phyloP scores from a whole-genome alignment of 2,113 vertebrate species.

The Prunella fulvescens region DNA sequence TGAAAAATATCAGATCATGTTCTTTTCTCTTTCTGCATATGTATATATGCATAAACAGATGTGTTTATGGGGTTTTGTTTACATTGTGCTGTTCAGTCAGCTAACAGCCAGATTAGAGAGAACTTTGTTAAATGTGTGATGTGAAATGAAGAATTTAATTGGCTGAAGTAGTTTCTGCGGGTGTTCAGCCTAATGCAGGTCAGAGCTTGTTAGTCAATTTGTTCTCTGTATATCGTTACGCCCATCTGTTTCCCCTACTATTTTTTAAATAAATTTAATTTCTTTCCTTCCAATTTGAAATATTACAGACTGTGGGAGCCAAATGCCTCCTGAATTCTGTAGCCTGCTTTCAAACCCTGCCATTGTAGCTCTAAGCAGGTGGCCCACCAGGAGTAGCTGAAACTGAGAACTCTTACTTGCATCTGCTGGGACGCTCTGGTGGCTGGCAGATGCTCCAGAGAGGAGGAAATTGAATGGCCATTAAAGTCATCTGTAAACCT shows the following conservation, averaged over 20 bases:
- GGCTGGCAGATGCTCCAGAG: background rate
- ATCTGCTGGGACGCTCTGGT: background rate
- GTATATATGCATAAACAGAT: background rate
- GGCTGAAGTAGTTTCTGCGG: constrained; percentile 36
- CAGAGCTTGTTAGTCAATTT: constrained; percentile 48
- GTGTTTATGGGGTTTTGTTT: background rate
- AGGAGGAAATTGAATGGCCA: background rate
- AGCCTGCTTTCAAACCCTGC: constrained; percentile 18
- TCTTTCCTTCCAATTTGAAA: constrained; percentile 55
- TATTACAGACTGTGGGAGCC: constrained; percentile 16
- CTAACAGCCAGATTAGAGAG: constrained; percentile 46
- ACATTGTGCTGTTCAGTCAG: constrained; percentile 20
- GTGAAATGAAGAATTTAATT: constrained; percentile 49
- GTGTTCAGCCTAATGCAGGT: constrained; percentile 23
- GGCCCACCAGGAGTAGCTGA: background rate
- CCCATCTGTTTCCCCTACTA: constrained; percentile 43
- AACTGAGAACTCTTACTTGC: constrained; percentile 25
- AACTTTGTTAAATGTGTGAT: constrained; percentile 27
- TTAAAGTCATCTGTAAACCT: background rate
- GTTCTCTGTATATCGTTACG: background rate
- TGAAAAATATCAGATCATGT: background rate
- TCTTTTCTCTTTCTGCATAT: background rate
- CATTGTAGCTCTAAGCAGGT: background rate
- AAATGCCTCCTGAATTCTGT: constrained; percentile 33
- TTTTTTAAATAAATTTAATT: constrained; percentile 51